phyloP scores from a whole-genome alignment of 2,113 vertebrate genomes.

The Seriola dumerili region DNA sequence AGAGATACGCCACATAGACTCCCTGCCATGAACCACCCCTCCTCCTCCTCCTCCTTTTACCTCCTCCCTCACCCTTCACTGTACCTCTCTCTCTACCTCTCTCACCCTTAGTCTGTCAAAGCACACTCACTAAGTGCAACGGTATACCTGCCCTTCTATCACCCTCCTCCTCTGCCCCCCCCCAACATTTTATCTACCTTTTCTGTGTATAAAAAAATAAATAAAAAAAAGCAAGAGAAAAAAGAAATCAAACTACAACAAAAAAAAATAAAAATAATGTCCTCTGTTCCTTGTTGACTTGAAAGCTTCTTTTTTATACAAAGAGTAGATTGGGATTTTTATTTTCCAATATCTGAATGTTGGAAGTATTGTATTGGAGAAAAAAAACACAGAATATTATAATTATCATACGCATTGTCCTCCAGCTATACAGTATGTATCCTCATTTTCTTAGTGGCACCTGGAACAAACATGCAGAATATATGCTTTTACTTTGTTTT shows the following conservation, averaged over 20 bases:
- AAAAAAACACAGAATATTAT: constrained; percentile 83
- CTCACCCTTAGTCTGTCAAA: constrained; percentile 89
- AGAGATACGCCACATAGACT: constrained; percentile 95
- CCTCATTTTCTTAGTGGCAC: constrained; percentile 80
- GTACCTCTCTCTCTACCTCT: constrained; percentile 79
- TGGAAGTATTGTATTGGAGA: constrained; percentile 85
- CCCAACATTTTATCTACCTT: constrained; percentile 73
- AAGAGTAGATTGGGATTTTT: constrained; percentile 88
- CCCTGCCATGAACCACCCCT: constrained; percentile 14
- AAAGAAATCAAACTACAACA: constrained; percentile 34
- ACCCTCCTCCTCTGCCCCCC: constrained; percentile 51
- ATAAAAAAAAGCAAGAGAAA: constrained; percentile 30
- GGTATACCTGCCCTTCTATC: constrained; percentile 81
- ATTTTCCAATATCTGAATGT: constrained; percentile 85
- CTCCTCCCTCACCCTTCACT: background rate
- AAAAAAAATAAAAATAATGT: constrained; percentile 46
- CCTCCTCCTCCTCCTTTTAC: background rate
- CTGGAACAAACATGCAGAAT: constrained; percentile 89
- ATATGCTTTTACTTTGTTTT: constrained; percentile 87
- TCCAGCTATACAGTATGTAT: constrained; percentile 92
- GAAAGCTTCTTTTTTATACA: constrained; percentile 90
- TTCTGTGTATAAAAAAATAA: constrained; percentile 69
- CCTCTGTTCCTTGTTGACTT: constrained; percentile 91
- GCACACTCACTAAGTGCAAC: constrained; percentile 99
- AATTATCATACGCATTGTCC: constrained; percentile 83